Conservation (phyloP, 2,797 vertebrate species). For the Microcaecilia unicolor region DNA sequence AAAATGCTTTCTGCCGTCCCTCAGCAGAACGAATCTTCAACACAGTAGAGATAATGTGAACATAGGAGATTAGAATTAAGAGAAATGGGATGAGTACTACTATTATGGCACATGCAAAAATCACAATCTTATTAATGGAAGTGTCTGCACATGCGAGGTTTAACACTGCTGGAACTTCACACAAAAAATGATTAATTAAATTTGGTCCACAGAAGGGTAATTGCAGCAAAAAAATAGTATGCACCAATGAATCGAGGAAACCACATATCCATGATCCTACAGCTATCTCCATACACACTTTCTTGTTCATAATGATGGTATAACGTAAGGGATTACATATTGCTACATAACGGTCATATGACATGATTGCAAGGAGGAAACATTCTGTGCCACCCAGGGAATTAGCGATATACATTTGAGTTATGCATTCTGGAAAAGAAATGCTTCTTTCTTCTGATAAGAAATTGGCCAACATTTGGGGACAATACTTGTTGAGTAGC, state of each 20-base stretch:
- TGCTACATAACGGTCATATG: conserved; percentile 10
- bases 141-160: conserved; percentile 22
- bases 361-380: neutral
- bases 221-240: conserved; percentile 17
- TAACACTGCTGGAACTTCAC: conserved; percentile 24
- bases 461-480: neutral
- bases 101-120: conserved; percentile 24
- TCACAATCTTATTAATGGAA: conserved; percentile 14
- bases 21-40: no score
- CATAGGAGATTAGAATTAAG: conserved; percentile 21
- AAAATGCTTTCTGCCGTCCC: no score
- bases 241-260: conserved; percentile 24
- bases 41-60: conserved; percentile 10
- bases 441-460: neutral
- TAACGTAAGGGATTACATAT: conserved; percentile 25
- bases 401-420: neutral
- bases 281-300: conserved; percentile 13
- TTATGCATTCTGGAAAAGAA: neutral
- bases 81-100: conserved; percentile 28
- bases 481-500: neutral
- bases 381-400: neutral
- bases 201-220: conserved; percentile 26
- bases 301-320: conserved; percentile 13
- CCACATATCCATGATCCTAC: conserved; percentile 19
- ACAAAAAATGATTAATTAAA: conserved; percentile 24